These are phyloP conservation scores for Poeciliopsis turneri DNA, from an alignment of 2,797 vertebrate genomes.

Conservation along the genomic window DNA sequence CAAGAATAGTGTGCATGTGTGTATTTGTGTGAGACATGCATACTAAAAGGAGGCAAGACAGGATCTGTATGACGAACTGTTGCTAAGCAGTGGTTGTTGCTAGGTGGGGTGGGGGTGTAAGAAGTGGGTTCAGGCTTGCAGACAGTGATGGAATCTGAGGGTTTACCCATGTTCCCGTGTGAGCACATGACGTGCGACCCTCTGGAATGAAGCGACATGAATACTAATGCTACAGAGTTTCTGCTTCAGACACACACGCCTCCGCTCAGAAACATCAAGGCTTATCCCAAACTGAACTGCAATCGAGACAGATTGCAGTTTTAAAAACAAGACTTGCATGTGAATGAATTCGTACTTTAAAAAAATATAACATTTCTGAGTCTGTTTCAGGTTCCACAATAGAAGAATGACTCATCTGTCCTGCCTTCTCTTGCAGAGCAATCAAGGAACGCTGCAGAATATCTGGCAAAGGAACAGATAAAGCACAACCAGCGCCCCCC, in stretches of 20 bases:
- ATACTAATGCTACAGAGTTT: constrained; percentile 22
- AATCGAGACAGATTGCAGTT: not conserved
- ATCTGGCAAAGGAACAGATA: constrained; percentile 44
- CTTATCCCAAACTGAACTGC: not conserved
- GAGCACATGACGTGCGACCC: constrained; percentile 9
- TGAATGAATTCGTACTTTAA: not conserved
- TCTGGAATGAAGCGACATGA: constrained; percentile 8
- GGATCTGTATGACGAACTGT: constrained; percentile 73
- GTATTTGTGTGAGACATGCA: constrained; percentile 67
- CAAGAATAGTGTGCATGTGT: constrained; percentile 44
- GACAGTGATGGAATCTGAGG: constrained; percentile 67
- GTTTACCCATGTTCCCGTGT: constrained; percentile 56
- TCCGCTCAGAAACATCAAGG: not conserved
- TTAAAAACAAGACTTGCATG: constrained; percentile 2
- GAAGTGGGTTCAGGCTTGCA: constrained; percentile 57
- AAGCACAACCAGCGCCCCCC: constrained; percentile 30
- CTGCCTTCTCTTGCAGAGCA: constrained; percentile 27
- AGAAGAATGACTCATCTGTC: constrained; percentile 36
- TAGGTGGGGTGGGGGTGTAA: constrained; percentile 62
- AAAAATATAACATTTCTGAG: not conserved
- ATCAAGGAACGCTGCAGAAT: constrained; percentile 39
- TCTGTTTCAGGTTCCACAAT: constrained; percentile 27
- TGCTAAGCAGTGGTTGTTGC: constrained; percentile 83
- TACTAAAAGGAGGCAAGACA: constrained; percentile 74
- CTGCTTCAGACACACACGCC: not conserved